Evolutionary conservation across 2,888 invertebrate genomes (phyloP).

Genomic region (Melanostoma mellinum): DNA sequence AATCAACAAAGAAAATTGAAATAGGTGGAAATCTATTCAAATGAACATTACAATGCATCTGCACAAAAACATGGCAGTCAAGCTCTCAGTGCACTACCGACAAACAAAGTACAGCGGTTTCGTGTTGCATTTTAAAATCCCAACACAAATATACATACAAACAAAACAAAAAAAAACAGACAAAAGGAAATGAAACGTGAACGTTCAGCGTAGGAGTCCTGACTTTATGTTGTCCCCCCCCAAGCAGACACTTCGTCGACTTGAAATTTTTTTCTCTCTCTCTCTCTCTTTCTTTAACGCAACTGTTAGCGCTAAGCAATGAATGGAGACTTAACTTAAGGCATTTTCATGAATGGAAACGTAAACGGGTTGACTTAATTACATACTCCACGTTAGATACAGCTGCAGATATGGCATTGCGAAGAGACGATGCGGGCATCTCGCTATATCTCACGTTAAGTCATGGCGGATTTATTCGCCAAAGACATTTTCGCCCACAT

Average conservation of each 20-base stretch:
- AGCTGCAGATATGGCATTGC: conserved; percentile 15
- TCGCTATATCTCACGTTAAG: conserved; percentile 30
- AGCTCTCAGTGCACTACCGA: conserved; percentile 27
- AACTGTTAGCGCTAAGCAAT: too few species aligned
- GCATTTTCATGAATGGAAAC: conserved; percentile 67
- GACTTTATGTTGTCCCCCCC: conserved; percentile 43
- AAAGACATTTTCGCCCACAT: conserved; percentile 26
- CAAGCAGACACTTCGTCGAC: conserved; percentile 47
- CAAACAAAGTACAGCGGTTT: conserved; percentile 57
- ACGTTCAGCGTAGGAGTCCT: conserved; percentile 62
- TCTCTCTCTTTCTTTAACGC: too few species aligned
- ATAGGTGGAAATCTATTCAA: conserved; percentile 43
- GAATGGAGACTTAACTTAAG: conserved; percentile 7
- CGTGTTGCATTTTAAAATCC: conserved; percentile 67
- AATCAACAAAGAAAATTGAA: conserved; percentile 10
- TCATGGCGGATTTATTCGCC: conserved; percentile 28
- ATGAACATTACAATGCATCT: conserved; percentile 62
- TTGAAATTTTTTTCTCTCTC: not conserved
- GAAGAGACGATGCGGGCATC: too few species aligned
- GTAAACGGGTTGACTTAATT: conserved; percentile 62
- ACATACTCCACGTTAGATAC: conserved; percentile 43
- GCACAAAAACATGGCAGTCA: conserved; percentile 49
- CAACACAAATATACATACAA: too few species aligned
- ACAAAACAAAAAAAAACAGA: conserved; percentile 17
- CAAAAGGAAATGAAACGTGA: conserved; percentile 44